Evolutionary conservation across 1,140 invertebrate genomes (phyloP).

Genomic region (Lasioglossum albipes): DNA sequence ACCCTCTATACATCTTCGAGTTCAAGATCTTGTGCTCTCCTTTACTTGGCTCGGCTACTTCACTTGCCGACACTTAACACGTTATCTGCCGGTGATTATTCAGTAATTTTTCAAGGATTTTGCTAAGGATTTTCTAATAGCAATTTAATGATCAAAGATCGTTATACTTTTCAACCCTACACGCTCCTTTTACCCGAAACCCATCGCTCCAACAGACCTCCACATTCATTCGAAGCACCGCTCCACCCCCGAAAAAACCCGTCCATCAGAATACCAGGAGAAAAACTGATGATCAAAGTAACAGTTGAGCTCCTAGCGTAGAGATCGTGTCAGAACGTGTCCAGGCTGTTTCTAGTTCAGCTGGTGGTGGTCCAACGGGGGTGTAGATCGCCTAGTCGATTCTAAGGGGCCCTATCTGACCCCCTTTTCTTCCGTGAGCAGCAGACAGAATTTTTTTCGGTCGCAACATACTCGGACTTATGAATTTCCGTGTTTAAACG

Average conservation of each 20-base stretch:
- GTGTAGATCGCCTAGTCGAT: constrained; percentile 42
- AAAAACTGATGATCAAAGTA: not conserved
- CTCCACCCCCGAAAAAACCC: too few relatives aligned
- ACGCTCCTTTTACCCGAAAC: too few relatives aligned
- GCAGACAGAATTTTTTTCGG: constrained; percentile 21
- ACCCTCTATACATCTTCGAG: not conserved
- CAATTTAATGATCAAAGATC: too few relatives aligned
- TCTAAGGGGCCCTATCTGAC: constrained; percentile 44
- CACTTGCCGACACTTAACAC: not conserved
- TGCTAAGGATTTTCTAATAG: too few relatives aligned
- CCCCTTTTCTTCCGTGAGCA: constrained; percentile 5
- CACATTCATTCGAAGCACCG: too few relatives aligned
- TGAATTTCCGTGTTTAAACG: constrained; percentile 73
- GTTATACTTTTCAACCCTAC: too few relatives aligned
- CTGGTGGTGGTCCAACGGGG: constrained; percentile 23
- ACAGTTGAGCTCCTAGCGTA: not conserved
- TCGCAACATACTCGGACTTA: constrained; percentile 53
- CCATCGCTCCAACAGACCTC: too few relatives aligned
- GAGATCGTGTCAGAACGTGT: not conserved
- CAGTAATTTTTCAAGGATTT: too few relatives aligned
- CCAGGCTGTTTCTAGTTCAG: constrained; percentile 4
- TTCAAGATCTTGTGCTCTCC: not conserved
- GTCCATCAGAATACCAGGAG: not conserved
- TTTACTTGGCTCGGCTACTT: not conserved
- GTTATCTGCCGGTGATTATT: too few relatives aligned